These are phyloP conservation scores for Eupeodes latifasciatus DNA, from an alignment of 2,888 invertebrate species.

Conservation along the genomic window DNA sequence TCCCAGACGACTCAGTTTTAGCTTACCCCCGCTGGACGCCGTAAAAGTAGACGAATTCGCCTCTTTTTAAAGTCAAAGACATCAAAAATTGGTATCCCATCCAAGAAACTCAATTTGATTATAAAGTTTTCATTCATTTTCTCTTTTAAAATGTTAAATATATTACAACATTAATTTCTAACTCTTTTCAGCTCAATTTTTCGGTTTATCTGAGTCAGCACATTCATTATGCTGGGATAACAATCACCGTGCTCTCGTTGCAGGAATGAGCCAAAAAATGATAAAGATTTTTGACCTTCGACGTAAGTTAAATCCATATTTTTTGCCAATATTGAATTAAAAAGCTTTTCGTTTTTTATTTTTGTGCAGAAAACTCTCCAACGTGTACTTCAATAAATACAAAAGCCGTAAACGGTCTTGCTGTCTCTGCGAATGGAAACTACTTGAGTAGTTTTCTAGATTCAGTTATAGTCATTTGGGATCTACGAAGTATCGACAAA, in stretches of 20 bases:
- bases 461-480: slow-evolving; percentile 94
- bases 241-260: slow-evolving; percentile 90
- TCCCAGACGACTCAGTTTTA: no score
- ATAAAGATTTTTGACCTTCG: slow-evolving; percentile 95
- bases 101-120: no score
- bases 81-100: no score
- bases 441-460: slow-evolving; percentile 94
- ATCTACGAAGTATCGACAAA: slow-evolving; percentile 93
- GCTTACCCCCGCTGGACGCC: no score
- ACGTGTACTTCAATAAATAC: slow-evolving; percentile 86
- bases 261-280: slow-evolving; percentile 95
- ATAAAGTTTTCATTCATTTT: no score
- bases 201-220: slow-evolving; percentile 93
- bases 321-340: no score
- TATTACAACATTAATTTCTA: not conserved
- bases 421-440: slow-evolving; percentile 91
- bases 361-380: slow-evolving; percentile 86
- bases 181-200: slow-evolving; percentile 85
- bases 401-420: slow-evolving; percentile 93
- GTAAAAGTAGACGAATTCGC: no score
- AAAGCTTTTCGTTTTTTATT: slow-evolving; percentile 9
- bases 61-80: no score
- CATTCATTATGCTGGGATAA: slow-evolving; percentile 94
- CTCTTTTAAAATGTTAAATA: no score
- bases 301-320: slow-evolving; percentile 86